Conservation (phyloP, 2,113 vertebrate species). For the Pedionomus torquatus region DNA sequence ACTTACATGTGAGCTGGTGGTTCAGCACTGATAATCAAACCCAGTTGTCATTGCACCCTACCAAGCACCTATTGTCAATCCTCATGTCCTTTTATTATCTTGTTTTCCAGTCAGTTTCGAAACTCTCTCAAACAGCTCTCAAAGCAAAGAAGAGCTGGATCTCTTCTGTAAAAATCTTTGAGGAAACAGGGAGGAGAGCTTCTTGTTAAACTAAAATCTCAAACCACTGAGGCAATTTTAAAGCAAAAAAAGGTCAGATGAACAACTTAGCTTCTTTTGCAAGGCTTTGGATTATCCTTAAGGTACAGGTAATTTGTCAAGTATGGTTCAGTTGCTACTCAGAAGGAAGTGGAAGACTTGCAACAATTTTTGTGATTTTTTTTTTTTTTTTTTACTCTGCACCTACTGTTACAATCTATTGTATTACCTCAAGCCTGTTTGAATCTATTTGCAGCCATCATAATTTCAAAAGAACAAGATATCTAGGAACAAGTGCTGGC, state of each 20-base stretch:
- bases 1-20: neutral
- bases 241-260: neutral
- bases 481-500: neutral
- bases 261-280: neutral
- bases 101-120: neutral
- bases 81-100: neutral
- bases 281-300: neutral
- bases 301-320: neutral
- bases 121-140: too few species aligned
- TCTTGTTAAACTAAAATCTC: neutral
- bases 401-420: neutral
- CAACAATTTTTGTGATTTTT: neutral
- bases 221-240: neutral
- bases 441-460: neutral
- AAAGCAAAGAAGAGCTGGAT: neutral
- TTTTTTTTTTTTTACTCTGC: neutral
- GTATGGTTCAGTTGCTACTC: neutral
- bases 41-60: neutral
- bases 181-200: neutral
- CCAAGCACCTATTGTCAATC: neutral
- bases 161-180: neutral
- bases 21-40: neutral
- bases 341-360: neutral
- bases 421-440: neutral
- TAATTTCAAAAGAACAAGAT: neutral